Evolutionary conservation across 2,113 vertebrate species (phyloP).

Genomic region (Upupa epops): DNA sequence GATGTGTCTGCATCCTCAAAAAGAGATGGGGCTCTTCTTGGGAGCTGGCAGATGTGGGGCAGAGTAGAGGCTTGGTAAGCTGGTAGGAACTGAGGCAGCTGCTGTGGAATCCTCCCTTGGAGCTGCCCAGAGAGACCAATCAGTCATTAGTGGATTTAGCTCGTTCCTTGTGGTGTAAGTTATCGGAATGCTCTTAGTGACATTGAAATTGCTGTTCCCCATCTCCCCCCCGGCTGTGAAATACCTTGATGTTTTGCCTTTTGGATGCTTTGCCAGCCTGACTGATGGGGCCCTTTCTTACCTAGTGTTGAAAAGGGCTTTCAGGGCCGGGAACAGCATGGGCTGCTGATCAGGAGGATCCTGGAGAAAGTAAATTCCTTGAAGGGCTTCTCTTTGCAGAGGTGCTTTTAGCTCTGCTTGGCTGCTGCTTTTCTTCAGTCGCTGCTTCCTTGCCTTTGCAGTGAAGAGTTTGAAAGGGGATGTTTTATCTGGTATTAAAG

Average conservation of each 20-base stretch:
- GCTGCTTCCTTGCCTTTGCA: background rate
- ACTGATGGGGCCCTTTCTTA: conserved; percentile 10
- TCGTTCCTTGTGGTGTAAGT: background rate
- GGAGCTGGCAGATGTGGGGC: background rate
- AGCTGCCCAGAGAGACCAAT: background rate
- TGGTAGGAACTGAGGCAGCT: background rate
- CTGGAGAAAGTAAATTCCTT: conserved; percentile 25
- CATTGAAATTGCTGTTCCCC: background rate
- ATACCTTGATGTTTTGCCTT: background rate
- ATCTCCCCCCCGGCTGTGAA: background rate
- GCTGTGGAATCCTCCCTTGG: background rate
- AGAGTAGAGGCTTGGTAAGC: background rate
- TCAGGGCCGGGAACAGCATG: background rate
- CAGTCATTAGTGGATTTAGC: background rate
- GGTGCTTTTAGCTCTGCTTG: conserved; percentile 18
- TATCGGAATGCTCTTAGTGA: background rate
- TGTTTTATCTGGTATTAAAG: background rate
- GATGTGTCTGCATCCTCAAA: background rate
- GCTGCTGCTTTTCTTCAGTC: background rate
- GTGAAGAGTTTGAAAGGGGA: background rate
- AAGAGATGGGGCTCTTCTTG: background rate
- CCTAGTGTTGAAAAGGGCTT: conserved; percentile 27
- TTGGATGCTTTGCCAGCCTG: conserved; percentile 19
- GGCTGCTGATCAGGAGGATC: background rate
- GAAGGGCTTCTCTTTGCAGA: background rate